Evolutionary conservation across 2,797 vertebrate genomes (phyloP).

Genomic region (Rhinichthys osculus): DNA sequence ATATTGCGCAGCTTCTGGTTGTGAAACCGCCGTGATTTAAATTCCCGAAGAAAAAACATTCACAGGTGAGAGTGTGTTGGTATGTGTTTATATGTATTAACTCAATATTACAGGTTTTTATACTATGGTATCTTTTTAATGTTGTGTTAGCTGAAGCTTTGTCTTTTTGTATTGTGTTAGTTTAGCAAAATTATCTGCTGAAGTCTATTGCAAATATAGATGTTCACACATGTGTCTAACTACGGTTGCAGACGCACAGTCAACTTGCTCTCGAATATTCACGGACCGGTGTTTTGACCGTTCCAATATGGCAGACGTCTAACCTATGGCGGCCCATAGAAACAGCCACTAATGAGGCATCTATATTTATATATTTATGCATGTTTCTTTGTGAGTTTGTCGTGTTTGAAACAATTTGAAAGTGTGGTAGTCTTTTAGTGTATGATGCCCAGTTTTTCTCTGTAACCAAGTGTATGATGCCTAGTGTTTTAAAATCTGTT

Average conservation of each 20-base stretch:
- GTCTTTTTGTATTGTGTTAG: slow-evolving; percentile 3
- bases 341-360: slow-evolving; percentile 12
- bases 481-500: neutral
- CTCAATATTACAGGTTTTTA: neutral
- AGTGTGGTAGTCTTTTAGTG: neutral
- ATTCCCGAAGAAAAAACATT: neutral
- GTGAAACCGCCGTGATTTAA: neutral
- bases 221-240: slow-evolving; percentile 12
- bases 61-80: neutral
- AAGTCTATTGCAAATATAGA: slow-evolving; percentile 7
- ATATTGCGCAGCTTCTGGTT: neutral
- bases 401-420: neutral
- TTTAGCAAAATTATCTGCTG: neutral
- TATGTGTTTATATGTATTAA: slow-evolving; percentile 4
- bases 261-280: slow-evolving; percentile 8
- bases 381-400: slow-evolving; percentile 11
- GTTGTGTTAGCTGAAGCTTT: neutral
- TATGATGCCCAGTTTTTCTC: neutral
- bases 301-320: slow-evolving; percentile 5
- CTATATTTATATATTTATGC: neutral
- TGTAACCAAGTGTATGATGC: neutral
- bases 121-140: neutral
- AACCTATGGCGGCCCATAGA: slow-evolving; percentile 4
- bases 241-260: slow-evolving; percentile 4
- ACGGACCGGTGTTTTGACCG: slow-evolving; percentile 9